Evolutionary conservation across 2,888 invertebrate species (phyloP), one percentile per base, ranked within the genome.

Genomic region (Synanthedon myopaeformis): DNA sequence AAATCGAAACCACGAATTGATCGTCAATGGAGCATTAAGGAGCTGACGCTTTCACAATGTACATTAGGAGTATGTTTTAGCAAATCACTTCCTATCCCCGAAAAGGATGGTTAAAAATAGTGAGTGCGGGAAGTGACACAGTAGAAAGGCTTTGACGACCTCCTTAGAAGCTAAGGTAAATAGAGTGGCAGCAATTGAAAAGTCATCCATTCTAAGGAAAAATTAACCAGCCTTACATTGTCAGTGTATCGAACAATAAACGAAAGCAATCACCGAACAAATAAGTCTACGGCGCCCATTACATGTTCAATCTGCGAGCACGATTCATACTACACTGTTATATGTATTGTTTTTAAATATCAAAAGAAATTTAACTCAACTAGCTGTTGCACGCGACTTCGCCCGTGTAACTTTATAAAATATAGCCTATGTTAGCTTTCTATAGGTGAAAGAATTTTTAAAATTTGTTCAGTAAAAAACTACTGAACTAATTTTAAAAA

Each of bases 21-120:
- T 79, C 78, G 74, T 75, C 81, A 79, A 84, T 82, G 74, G 76
- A 72, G 79, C 82, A 82, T 83, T 82, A 83, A 82, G 77, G 67
- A 76, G 72, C 75, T 70, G 72, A 75, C 77, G 72, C 82, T 75
- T 78, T 72, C 67, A 82, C 82, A 82, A 85, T 84, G 72, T 75
- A 82, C 81, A 83, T 82, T 83, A 82, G 76, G 78, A 79, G 78
- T 80, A 74, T 83, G 79, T 85, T 85, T 83, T 77, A 82, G 81
- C 86, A 78, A 87, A 86, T 86, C 85, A 86, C 76, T 87, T 87
- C 85, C 87, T 81, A 63, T 67, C 68, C 67, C 67, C 63, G 71
- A 82, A 79, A 72, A 65, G 74, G 69, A 72, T 65, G 66, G 71
- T 68, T 74, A 72, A 80, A 82, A 82, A 75, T 79, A 74, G 76